Conservation (phyloP, 2,797 vertebrate genomes). For the Lates japonicus region DNA sequence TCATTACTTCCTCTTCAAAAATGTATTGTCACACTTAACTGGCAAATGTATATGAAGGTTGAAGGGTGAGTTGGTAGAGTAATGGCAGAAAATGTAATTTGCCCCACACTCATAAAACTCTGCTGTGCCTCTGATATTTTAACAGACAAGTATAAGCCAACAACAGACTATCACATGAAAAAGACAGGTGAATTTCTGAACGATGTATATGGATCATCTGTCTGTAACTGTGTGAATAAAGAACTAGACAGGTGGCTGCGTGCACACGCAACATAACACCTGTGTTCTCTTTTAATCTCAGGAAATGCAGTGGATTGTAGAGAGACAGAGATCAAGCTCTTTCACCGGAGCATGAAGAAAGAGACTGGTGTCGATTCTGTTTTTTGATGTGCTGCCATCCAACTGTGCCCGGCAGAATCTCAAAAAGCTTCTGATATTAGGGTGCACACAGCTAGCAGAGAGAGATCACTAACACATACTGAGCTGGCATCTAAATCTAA, state of each 20-base stretch:
- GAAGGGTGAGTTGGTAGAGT: neutral
- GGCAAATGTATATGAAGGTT: neutral
- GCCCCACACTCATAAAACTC: neutral
- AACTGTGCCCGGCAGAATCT: constrained; percentile 37
- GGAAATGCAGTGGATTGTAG: constrained; percentile 24
- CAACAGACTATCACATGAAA: constrained; percentile 22
- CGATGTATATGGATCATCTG: neutral
- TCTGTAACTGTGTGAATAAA: constrained; percentile 9
- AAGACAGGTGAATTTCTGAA: neutral
- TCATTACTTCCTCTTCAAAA: neutral
- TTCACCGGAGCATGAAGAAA: constrained; percentile 33
- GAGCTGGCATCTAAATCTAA: constrained; percentile 28
- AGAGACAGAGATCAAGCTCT: constrained; percentile 37
- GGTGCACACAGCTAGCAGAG: constrained; percentile 35
- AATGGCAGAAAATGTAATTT: constrained; percentile 17
- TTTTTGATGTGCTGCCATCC: constrained; percentile 52
- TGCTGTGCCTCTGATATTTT: neutral
- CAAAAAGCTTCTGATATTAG: constrained; percentile 49
- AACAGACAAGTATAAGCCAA: neutral
- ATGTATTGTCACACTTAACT: neutral
- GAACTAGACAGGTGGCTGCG: constrained; percentile 38
- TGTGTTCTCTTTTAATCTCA: constrained; percentile 53
- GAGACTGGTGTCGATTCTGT: constrained; percentile 26
- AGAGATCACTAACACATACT: constrained; percentile 25
- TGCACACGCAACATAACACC: constrained; percentile 28